phyloP scores from a whole-genome alignment of 2,888 invertebrate genomes.

The Caenorhabditis sp. region DNA sequence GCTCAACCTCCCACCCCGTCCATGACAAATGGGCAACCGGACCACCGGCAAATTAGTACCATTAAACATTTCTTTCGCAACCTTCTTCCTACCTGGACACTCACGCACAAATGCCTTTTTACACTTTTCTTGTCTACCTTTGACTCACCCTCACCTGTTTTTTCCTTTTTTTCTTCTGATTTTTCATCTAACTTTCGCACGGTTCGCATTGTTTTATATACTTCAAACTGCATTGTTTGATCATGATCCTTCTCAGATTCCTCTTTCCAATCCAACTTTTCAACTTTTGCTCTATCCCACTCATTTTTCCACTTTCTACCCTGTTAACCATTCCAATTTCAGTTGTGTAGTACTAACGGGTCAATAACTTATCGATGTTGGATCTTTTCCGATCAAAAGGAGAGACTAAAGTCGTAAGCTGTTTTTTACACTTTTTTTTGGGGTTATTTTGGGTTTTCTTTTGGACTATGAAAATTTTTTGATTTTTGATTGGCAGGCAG shows the following conservation, averaged over 20 bases:
- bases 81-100: neutral
- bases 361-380: conserved; percentile 62
- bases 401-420: conserved; percentile 54
- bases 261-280: too few relatives aligned
- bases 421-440: neutral
- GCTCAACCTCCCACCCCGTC: neutral
- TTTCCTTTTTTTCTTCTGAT: conserved; percentile 6
- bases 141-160: conserved; percentile 36
- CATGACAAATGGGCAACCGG: conserved; percentile 48
- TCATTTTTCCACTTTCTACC: conserved; percentile 14
- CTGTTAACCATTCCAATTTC: conserved; percentile 23
- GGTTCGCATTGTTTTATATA: conserved; percentile 27
- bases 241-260: conserved; percentile 12
- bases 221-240: conserved; percentile 38
- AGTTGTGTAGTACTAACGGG: conserved; percentile 62
- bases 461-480: conserved; percentile 45
- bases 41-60: conserved; percentile 24
- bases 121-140: conserved; percentile 21
- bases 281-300: neutral
- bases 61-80: conserved; percentile 25
- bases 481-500: too few relatives aligned
- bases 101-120: conserved; percentile 14
- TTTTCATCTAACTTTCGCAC: conserved; percentile 12
- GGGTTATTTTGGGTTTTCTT: neutral
- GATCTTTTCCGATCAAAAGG: conserved; percentile 64